Base-by-base conservation (phyloP, 2,888 invertebrate species). In the Brassicogethes aeneus region DNA sequence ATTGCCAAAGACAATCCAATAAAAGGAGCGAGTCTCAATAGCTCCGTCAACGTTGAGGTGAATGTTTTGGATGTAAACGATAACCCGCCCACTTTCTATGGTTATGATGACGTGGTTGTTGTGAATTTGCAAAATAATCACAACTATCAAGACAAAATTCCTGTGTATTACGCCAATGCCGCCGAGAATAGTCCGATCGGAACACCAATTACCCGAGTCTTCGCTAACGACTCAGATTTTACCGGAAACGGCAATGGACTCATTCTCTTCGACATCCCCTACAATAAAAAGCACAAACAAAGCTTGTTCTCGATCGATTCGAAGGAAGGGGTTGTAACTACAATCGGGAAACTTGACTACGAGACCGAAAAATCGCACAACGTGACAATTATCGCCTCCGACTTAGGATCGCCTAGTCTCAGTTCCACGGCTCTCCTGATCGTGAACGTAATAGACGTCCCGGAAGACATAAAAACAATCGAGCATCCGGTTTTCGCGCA, bases 181-280 rank as follows among this genome's bases (percentile, higher is more conserved):
- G 76, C 80, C 47, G 85, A 90, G 61, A 85, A 86, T 59, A 76
- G 79, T 10, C 79, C 82, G 2, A 73, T 85, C 0, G 89, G 90
- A 7, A 80, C 82, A 30, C 70, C 79, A 34, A 81, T 91, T 0
- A 78, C 81, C 1, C 79, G 79, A 64, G 78, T 91, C 2, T 80
- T 76, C 45, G 91, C 91, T 1, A 88, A 89, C 48, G 91, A 92
- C 65, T 80, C 85, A 10, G 91, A 92, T 62, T 87, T 86, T 52
- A 68, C 79, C 33, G 85, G 86, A 1, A 89, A 90, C 57, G 90
- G 90, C n/a, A 91, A 91, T 57, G 90, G 90, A 0, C 66, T 89
- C 33, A 79, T 91, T 2, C 67, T 90, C 1, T 91, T 84, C 51
- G 84, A 85, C 52, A 70, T 90, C 34, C 77, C 80, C 0, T 79